These are phyloP conservation scores for Artibeus jamaicensis DNA, from an alignment of 2,797 vertebrate species.

Conservation along the genomic window DNA sequence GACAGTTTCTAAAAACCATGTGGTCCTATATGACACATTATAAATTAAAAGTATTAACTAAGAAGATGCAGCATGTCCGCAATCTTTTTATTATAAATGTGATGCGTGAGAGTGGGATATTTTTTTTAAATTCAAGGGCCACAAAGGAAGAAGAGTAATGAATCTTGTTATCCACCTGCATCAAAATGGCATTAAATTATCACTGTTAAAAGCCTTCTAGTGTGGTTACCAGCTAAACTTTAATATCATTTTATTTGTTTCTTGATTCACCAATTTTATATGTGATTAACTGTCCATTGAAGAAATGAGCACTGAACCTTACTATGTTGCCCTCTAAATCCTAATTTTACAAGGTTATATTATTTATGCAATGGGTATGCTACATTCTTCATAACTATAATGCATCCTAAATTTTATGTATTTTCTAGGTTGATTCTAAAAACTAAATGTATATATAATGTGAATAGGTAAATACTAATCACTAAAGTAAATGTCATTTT, in stretches of 20 bases:
- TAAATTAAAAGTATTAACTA: not conserved
- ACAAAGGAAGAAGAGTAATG: not conserved
- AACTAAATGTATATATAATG: not conserved
- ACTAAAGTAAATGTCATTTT: not conserved
- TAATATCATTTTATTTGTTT: not conserved
- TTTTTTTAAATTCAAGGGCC: not conserved
- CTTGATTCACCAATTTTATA: not conserved
- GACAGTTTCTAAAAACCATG: not conserved
- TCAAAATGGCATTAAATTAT: not conserved
- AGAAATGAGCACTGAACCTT: not conserved
- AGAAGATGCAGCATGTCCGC: not conserved
- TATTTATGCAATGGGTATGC: not conserved
- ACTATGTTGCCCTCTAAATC: not conserved
- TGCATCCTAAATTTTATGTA: not conserved
- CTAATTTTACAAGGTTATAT: not conserved
- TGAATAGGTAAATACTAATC: not conserved
- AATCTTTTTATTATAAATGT: conserved; percentile 15
- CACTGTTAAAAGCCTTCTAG: not conserved
- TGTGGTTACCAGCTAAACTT: not conserved
- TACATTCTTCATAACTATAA: not conserved
- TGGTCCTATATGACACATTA: not conserved
- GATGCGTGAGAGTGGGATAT: not conserved
- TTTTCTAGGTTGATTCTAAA: conserved; percentile 28
- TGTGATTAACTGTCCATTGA: not conserved
- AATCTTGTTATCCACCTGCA: not conserved